Conservation (phyloP, 2,113 vertebrate species). For the Rousettus leschenaultii region DNA sequence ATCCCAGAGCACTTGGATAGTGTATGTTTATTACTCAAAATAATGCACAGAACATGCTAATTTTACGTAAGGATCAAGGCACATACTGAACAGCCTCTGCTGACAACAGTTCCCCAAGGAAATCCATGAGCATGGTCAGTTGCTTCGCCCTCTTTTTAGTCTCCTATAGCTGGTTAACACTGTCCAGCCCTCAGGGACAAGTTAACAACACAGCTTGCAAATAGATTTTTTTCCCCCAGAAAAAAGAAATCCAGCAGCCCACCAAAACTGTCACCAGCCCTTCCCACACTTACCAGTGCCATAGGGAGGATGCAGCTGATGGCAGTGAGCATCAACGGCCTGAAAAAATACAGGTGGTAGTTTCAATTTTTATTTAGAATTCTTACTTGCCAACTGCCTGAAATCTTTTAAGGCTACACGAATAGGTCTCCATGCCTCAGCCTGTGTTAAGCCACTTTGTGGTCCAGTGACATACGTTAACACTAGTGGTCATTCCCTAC, state of each 20-base stretch:
- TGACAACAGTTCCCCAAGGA: conserved; percentile 13
- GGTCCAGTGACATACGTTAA: conserved; percentile 50
- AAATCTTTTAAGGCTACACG: conserved; percentile 66
- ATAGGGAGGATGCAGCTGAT: conserved; percentile 76
- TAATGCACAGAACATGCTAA: neutral
- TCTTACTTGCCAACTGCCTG: conserved; percentile 77
- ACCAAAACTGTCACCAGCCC: conserved; percentile 72
- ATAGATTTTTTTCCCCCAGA: conserved; percentile 45
- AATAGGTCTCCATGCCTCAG: conserved; percentile 57
- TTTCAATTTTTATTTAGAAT: conserved; percentile 80
- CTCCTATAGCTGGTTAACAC: neutral
- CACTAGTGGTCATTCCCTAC: conserved; percentile 7
- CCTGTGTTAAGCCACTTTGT: conserved; percentile 46
- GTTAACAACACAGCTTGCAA: conserved; percentile 49
- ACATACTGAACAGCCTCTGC: neutral
- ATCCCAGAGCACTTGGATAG: neutral
- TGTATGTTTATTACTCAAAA: neutral
- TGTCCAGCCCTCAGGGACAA: neutral
- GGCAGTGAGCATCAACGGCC: conserved; percentile 80
- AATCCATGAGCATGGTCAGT: neutral
- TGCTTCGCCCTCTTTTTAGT: conserved; percentile 18
- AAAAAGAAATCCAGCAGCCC: conserved; percentile 70
- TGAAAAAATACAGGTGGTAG: conserved; percentile 81
- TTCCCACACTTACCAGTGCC: conserved; percentile 80
- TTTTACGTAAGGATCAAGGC: neutral